Evolutionary conservation across 2,797 vertebrate genomes (phyloP).

Genomic region (Corythornis leucogaster): DNA sequence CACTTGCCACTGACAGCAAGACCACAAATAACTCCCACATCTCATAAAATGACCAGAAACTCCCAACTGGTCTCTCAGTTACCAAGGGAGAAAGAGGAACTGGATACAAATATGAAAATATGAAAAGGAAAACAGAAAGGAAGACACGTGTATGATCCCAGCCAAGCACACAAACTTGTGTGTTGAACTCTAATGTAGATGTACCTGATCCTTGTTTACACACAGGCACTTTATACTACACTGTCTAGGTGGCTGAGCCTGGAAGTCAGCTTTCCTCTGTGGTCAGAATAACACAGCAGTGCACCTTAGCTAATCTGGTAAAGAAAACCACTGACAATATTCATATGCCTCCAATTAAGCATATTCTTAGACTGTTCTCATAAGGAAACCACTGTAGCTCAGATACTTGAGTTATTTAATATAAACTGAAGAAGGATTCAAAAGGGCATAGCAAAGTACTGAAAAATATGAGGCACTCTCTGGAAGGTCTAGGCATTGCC

Average conservation of each 20-base stretch:
- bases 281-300: background rate
- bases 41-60: background rate
- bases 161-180: background rate
- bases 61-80: background rate
- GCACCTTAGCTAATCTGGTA: background rate
- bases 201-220: background rate
- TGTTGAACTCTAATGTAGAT: background rate
- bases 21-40: background rate
- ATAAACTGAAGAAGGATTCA: background rate
- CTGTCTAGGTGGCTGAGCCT: background rate
- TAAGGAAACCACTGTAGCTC: background rate
- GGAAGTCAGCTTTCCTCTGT: background rate
- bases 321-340: background rate
- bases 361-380: background rate
- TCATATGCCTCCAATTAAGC: background rate
- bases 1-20: background rate
- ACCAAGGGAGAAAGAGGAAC: background rate
- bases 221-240: background rate
- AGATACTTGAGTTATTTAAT: background rate
- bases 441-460: background rate
- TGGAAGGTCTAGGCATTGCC: background rate
- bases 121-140: background rate
- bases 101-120: background rate
- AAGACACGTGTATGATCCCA: background rate
- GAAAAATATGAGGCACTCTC: background rate